phyloP scores from a whole-genome alignment of 2,797 vertebrate species.

The Anguilla anguilla region DNA sequence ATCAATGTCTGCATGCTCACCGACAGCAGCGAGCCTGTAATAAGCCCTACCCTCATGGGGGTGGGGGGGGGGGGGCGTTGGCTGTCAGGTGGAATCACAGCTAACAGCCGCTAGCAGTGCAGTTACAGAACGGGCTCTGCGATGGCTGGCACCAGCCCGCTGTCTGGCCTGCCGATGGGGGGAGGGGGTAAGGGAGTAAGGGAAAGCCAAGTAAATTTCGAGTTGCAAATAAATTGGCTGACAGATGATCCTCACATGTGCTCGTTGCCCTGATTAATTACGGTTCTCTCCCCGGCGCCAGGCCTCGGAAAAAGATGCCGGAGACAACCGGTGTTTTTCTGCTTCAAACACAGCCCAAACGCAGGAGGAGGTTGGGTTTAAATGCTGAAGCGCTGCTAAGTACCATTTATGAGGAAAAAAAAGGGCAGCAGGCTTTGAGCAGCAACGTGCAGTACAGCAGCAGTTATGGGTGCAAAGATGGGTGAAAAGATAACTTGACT shows the following conservation, averaged over 20 bases:
- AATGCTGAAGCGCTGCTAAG: not conserved
- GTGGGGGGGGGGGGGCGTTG: not conserved
- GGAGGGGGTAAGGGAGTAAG: not conserved
- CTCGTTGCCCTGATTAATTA: not conserved
- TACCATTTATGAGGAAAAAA: not conserved
- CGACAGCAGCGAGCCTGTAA: not conserved
- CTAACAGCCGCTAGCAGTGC: conserved; percentile 11
- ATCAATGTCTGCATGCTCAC: conserved; percentile 5
- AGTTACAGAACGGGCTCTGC: not conserved
- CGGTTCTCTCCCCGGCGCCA: not conserved
- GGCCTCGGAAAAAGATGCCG: not conserved
- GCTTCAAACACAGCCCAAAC: not conserved
- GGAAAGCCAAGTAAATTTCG: not conserved
- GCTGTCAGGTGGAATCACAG: conserved; percentile 27
- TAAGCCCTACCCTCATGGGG: not conserved
- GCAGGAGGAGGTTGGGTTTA: not conserved
- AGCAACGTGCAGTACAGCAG: not conserved
- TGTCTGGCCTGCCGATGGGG: not conserved
- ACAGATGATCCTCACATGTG: conserved; percentile 2
- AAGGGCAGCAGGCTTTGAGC: not conserved
- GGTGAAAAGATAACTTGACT: not conserved
- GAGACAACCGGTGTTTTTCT: not conserved
- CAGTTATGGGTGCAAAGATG: not conserved
- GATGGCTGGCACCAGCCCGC: not conserved
- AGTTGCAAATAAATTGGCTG: not conserved